Conservation (phyloP, 2,888 invertebrate genomes). For the Subacronicta megacephala region DNA sequence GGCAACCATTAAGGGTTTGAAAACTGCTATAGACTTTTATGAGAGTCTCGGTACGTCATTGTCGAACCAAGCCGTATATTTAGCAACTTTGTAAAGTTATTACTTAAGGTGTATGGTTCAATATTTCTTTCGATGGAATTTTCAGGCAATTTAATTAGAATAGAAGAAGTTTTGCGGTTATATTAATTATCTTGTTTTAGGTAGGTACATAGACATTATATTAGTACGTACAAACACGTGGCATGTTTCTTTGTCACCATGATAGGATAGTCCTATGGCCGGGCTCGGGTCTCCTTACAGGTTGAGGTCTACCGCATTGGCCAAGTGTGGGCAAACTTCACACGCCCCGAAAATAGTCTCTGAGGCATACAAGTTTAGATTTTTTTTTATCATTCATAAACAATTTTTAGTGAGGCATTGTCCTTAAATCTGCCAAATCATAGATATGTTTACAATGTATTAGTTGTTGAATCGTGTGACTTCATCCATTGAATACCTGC, state of each 20-base stretch:
- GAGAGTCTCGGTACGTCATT: constrained; percentile 65
- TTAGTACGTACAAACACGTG: too few species aligned
- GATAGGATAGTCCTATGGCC: too few species aligned
- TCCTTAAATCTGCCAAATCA: constrained; percentile 41
- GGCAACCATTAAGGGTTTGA: constrained; percentile 67
- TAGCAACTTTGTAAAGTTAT: constrained; percentile 69
- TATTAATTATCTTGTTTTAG: too few species aligned
- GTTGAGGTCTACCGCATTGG: too few species aligned
- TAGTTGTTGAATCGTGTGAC: constrained; percentile 8
- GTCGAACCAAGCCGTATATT: constrained; percentile 64
- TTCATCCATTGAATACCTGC: constrained; percentile 15
- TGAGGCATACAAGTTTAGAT: too few species aligned
- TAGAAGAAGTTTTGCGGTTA: neutral
- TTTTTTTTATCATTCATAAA: too few species aligned
- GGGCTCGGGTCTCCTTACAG: too few species aligned
- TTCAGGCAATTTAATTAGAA: neutral
- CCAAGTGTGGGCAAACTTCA: too few species aligned
- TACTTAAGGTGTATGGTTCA: constrained; percentile 45
- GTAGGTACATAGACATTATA: too few species aligned
- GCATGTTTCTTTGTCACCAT: too few species aligned
- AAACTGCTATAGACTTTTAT: constrained; percentile 71
- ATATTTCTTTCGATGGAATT: neutral
- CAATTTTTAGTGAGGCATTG: too few species aligned
- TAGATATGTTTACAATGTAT: constrained; percentile 45
- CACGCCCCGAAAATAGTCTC: too few species aligned